Evolutionary conservation across 2,888 invertebrate species (phyloP), one percentile per base, ranked within the genome.

Genomic region (Lasiommata megera): DNA sequence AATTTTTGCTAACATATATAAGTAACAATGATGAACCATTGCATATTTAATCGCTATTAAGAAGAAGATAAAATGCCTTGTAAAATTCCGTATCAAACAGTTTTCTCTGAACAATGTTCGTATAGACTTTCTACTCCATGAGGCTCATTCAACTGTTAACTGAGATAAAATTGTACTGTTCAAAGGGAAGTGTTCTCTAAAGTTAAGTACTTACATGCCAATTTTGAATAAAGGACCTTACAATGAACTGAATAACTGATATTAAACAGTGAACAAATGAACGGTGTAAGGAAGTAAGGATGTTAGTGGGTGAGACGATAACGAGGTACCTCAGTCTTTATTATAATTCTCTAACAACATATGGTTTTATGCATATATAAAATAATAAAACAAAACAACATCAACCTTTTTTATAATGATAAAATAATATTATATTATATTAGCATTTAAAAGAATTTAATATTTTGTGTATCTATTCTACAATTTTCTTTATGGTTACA

Each of bases 111-210:
- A 46, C 41, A 58, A 61, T 63, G 64, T 62, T 61, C 59, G 61
- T 74, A 77, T 76, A 76, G 75, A 80, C 69, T 74, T 34, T 74
- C 70, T 69, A 73, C 74, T 78, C 75, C 74, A 73, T 76, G 67
- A 64, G 62, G 70, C 68, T 73, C 79, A 79, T 70, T 85, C 85
- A 76, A 75, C 82, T 79, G 87, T 85, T 77, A 83, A 77, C 73
- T 70, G 69, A 80, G 88, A 88, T 87, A 87, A 82, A 72, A 68
- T 18, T 61, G 16, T 59, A 57, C 56, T 43, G 44, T 37, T 54
- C 48, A 62, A 16, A 31, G 56, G 34, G 64, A 62, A 60, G 34
- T 54, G 40, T 12, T 44, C 40, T 43, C 36, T 63, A 63, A 61
- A 31, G 14, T 41, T 16, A 38, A 54, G 9, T 3, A 17, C 6